Base-by-base conservation (phyloP, 2,888 invertebrate genomes). In the Acanthoscelides obtectus region DNA sequence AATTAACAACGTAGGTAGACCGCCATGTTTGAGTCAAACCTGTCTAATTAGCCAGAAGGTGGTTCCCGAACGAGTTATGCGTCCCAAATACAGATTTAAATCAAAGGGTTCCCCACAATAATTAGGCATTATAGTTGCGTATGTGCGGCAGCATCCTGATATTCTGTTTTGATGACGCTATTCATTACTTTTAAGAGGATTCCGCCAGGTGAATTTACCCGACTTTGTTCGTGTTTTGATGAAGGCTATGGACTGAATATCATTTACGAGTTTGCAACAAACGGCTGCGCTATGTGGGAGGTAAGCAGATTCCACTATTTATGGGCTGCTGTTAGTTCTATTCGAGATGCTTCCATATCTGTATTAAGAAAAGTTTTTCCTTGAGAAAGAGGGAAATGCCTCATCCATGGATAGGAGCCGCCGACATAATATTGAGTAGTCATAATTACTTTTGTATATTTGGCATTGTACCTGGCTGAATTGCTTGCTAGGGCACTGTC, bases 11-110 rank as follows among this genome's bases (percentile, higher is more conserved):
- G 17, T 20, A 67, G 67, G 17, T 20, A 67, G 67, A n/a, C 67
- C 21, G 67, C 67, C 67, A 67, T 67, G 22, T 67, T 67, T 67
- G 67, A 19, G 67, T 67, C 67, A 67, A 67, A 22, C 67, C 20
- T 67, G 67, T 67, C 67, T 67, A 67, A 67, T 67, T 67, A 67
- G 67, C 67, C 19, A 20, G n/a, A 22, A 67, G 22, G 67, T 22
- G 22, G 67, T 22, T 22, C 22, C 67, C 21, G 67, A 66, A 19
- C 22, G 66, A 66, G 22, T 22, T 66, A 67, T n/a, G 67, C 20
- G 22, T 22, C 20, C 22, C 19, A 67, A 67, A 67, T 67, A 67
- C 67, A 45, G 67, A 67, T 67, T 67, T 12, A 20, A 67, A 67
- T 67, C 67, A 22, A 22, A 67, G 22, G 67, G 67, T 67, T 22